These are phyloP conservation scores for Andrena haemorrhoa DNA, from an alignment of 2,888 invertebrate genomes.

Conservation along the genomic window DNA sequence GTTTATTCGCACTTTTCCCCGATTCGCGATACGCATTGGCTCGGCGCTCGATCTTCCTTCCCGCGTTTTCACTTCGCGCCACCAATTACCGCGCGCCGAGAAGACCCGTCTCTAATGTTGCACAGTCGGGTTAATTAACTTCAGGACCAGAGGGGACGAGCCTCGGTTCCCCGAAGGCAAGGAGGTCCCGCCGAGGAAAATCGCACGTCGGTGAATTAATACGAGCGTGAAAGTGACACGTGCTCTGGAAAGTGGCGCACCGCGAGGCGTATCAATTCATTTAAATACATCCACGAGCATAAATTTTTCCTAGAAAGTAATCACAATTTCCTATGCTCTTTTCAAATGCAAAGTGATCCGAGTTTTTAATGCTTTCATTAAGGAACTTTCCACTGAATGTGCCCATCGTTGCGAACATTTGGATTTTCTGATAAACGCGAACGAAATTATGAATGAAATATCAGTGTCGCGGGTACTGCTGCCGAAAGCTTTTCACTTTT, in stretches of 20 bases:
- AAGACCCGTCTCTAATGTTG: conserved; percentile 12
- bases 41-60: conserved; percentile 30
- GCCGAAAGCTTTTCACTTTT: too few species aligned
- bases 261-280: conserved; percentile 1
- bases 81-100: conserved; percentile 31
- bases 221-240: conserved; percentile 68
- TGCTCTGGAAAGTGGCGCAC: conserved; percentile 41
- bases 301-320: background rate
- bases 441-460: too few species aligned
- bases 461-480: too few species aligned
- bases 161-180: conserved; percentile 15
- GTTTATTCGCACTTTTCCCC: conserved; percentile 56
- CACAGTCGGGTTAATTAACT: conserved; percentile 35
- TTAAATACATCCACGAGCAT: background rate
- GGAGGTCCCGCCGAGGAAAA: conserved; percentile 34
- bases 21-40: background rate
- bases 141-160: background rate
- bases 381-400: too few species aligned
- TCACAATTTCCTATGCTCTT: background rate
- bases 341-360: background rate
- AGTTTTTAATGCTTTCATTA: background rate
- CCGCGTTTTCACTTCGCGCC: conserved; percentile 40
- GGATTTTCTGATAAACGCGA: too few species aligned
- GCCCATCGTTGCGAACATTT: too few species aligned
- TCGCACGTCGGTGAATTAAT: conserved; percentile 38